phyloP scores from a whole-genome alignment of 2,888 invertebrate species.

The Caenorhabditis sp. region DNA sequence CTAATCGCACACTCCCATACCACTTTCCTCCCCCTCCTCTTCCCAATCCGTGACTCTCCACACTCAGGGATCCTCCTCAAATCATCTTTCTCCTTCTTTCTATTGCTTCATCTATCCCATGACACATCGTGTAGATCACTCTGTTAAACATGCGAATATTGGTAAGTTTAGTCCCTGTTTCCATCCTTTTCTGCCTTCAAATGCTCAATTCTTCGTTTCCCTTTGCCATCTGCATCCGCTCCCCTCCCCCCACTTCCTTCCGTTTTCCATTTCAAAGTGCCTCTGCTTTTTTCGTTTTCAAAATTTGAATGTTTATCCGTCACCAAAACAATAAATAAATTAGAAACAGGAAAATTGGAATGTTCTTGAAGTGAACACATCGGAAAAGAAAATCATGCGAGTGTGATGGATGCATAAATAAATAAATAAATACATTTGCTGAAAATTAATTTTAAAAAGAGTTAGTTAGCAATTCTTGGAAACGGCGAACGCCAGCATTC shows the following conservation, averaged over 20 bases:
- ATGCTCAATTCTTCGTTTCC: constrained; percentile 23
- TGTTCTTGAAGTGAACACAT: constrained; percentile 30
- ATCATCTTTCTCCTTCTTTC: too few relatives aligned
- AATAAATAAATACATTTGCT: constrained; percentile 10
- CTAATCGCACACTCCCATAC: too few relatives aligned
- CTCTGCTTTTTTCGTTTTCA: constrained; percentile 5
- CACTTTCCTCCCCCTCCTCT: background rate
- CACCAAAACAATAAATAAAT: constrained; percentile 35
- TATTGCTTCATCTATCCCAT: constrained; percentile 26
- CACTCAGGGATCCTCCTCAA: constrained; percentile 46
- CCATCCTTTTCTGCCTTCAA: constrained; percentile 21
- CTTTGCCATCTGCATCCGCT: constrained; percentile 20
- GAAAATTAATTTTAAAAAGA: background rate
- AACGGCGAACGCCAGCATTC: constrained; percentile 64
- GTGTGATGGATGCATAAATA: constrained; percentile 4
- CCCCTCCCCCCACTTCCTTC: too few relatives aligned
- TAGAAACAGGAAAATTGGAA: constrained; percentile 24
- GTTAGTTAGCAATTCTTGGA: constrained; percentile 48
- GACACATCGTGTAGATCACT: constrained; percentile 37
- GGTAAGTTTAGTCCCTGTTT: constrained; percentile 34
- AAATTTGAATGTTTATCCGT: constrained; percentile 22
- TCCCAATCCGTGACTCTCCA: constrained; percentile 4
- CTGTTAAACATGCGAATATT: background rate
- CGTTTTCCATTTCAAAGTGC: constrained; percentile 31
- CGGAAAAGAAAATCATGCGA: too few relatives aligned